Evolutionary conservation across 2,888 invertebrate species (phyloP), one percentile per base, ranked within the genome.

Genomic region (Carterocephalus palaemon): DNA sequence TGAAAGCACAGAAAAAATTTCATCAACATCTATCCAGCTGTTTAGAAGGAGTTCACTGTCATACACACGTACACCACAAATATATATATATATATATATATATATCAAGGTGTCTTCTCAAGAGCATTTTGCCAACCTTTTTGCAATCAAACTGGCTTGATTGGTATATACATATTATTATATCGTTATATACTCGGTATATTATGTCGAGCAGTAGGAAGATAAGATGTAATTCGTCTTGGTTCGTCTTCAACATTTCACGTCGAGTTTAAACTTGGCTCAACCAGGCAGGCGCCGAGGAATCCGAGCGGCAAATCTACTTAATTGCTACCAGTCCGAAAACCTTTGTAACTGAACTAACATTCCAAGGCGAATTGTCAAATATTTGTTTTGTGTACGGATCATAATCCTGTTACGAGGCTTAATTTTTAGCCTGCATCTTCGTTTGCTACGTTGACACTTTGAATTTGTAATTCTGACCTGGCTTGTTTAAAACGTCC

Each of bases 251-350:
- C 24, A 33, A 33, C 37, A 49, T 41, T 46, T 37, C 23, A 52
- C 32, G 20, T 28, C 28, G 26, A 37, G 36, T 43, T 36, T 20
- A 20, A 42, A 23, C 34, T 19, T 22, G 8, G 26, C 28, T 40
- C 4, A 7, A 19, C 33, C 34, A 19, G 15, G 13, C 28, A 28
- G 49, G 40, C 41, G 49, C 47, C 60, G 52, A 58, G 60, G 62
- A 62, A 70, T 64, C 62, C 62, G 56, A 64, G 63, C 67, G 65
- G 62, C 57, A 70, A 75, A 75, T 75, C 75, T 67, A 66, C 66
- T 69, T 79, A 79, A 81, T 77, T 76, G 66, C 68, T 67, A 49
- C 62, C 55, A 66, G 62, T 64, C 59, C 54, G 53, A 48, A 54
- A 54, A 55, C 60, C 59, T 69, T 69, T 66, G 62, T 54, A 59